Evolutionary conservation across 2,797 vertebrate genomes (phyloP).

Genomic region (Acridotheres tristis): DNA sequence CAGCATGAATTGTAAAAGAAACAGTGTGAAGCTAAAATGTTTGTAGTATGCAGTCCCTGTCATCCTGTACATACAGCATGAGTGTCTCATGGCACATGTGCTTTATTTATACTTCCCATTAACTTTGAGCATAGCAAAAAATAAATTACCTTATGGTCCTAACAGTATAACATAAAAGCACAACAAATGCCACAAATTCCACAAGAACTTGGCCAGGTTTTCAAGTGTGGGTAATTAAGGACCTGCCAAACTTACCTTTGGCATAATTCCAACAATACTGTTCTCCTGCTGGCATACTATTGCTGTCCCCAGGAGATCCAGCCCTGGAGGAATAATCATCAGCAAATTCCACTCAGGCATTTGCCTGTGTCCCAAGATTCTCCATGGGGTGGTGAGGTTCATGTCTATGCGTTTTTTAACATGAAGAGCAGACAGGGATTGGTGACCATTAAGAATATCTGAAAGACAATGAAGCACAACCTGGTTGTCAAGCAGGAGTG

Average conservation of each 20-base stretch:
- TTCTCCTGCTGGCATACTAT: not conserved
- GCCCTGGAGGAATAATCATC: not conserved
- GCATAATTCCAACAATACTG: not conserved
- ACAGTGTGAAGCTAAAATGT: not conserved
- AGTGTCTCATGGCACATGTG: rapidly evolving
- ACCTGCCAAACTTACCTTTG: not conserved
- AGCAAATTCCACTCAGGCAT: not conserved
- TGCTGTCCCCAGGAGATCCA: not conserved
- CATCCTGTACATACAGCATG: not conserved
- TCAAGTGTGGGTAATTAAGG: not conserved
- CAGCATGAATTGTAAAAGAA: not conserved
- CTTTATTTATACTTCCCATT: not conserved
- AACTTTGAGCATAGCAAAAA: not conserved
- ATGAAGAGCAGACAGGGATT: rapidly evolving
- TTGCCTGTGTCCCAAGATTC: not conserved
- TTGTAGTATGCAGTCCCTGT: not conserved
- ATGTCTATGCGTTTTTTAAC: not conserved
- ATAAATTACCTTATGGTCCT: not conserved
- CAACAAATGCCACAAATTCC: not conserved
- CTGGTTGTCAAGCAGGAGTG: not conserved
- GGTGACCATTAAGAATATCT: not conserved
- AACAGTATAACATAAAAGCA: not conserved
- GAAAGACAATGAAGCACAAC: not conserved
- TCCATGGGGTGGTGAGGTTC: not conserved
- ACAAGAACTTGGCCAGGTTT: not conserved